Percentiles rank a stretch among this genome's conserved stretches.
Evolutionary conservation across 2,113 vertebrate species (phyloP).

Genomic region (Cyanoramphus novaezelandiae): DNA sequence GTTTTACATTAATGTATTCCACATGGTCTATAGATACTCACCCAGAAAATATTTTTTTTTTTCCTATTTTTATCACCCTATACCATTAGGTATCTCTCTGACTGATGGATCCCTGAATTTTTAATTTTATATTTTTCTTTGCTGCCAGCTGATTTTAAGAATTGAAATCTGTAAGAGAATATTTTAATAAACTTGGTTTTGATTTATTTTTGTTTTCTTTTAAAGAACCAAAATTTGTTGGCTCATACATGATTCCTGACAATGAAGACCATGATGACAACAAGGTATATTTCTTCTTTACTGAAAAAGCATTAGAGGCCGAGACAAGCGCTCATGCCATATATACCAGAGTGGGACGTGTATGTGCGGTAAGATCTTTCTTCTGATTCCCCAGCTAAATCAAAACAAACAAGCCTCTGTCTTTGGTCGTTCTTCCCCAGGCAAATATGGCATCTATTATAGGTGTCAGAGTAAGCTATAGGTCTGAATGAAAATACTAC

Average conservation of each 20-base stretch:
- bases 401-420: background rate
- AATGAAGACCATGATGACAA: constrained; percentile 93
- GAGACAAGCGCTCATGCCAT: constrained; percentile 83
- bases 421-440: background rate
- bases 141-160: background rate
- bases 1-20: background rate
- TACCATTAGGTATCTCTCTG: background rate
- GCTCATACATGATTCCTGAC: constrained; percentile 89
- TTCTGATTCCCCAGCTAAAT: background rate
- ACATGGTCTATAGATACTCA: background rate
- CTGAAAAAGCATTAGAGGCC: constrained; percentile 85
- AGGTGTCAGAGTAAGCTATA: background rate
- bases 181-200: background rate
- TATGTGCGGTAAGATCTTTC: constrained; percentile 85
- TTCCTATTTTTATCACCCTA: background rate
- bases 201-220: background rate
- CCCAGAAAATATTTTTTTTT: background rate
- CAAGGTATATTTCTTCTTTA: constrained; percentile 98
- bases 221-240: constrained; percentile 93
- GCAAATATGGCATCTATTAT: background rate
- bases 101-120: background rate
- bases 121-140: background rate
- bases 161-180: background rate
- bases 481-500: background rate
- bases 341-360: constrained; percentile 85